Conservation (phyloP, 23 tunicate genomes). For the Phallusia fumigata region DNA sequence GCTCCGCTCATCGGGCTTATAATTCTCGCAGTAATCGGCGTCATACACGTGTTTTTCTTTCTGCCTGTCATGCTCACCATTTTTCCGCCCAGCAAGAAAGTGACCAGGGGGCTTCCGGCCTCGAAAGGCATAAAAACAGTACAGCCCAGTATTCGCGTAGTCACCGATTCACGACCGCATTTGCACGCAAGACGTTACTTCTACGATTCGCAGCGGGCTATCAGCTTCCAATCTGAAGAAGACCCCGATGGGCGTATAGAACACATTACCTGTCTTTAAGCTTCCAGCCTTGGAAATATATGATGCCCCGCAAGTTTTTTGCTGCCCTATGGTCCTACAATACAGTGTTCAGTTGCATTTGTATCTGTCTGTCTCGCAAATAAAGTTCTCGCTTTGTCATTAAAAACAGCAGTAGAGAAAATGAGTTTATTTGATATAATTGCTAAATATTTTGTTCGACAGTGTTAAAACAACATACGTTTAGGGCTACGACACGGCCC, state of each 20-base stretch:
- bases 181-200: slow-evolving; percentile 21
- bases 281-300: too few relatives aligned
- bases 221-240: slow-evolving; percentile 18
- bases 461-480: too few relatives aligned
- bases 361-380: too few relatives aligned
- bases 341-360: too few relatives aligned
- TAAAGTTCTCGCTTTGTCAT: too few relatives aligned
- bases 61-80: slow-evolving; percentile 23
- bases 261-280: slow-evolving; percentile 21
- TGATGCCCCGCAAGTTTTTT: too few relatives aligned
- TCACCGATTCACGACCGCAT: slow-evolving; percentile 9
- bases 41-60: slow-evolving; percentile 14
- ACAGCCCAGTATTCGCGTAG: not conserved
- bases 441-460: too few relatives aligned
- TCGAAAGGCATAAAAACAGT: not conserved
- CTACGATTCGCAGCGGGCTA: slow-evolving; percentile 28
- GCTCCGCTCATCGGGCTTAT: not conserved
- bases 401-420: too few relatives aligned
- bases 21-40: not conserved
- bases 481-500: too few relatives aligned
- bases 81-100: slow-evolving; percentile 19
- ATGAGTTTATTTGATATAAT: too few relatives aligned
- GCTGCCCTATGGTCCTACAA: too few relatives aligned
- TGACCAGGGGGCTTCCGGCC: not conserved
- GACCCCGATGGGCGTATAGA: slow-evolving; percentile 15